phyloP scores from a whole-genome alignment of 2,888 invertebrate genomes.

The Plagodis dolabraria region DNA sequence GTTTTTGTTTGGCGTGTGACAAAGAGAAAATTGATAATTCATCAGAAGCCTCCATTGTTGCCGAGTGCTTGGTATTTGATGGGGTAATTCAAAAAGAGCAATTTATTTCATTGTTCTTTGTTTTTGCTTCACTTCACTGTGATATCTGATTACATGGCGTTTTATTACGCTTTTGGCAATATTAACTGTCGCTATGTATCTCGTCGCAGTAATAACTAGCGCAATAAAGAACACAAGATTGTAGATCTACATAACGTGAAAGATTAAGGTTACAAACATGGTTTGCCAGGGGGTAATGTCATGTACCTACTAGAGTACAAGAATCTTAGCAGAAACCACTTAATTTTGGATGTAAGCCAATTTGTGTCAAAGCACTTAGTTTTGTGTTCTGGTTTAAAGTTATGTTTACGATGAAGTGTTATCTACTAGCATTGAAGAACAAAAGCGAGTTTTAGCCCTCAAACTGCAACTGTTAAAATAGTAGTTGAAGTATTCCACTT shows the following conservation, averaged over 20 bases:
- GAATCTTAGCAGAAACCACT: no score
- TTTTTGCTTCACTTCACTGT: constrained; percentile 47
- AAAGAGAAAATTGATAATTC: constrained; percentile 80
- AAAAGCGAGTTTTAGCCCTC: no score
- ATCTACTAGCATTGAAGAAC: no score
- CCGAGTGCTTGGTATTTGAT: constrained; percentile 65
- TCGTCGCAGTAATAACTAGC: constrained; percentile 33
- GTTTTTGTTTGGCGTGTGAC: constrained; percentile 77
- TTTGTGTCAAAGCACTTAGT: no score
- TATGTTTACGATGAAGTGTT: no score
- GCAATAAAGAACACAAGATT: constrained; percentile 32
- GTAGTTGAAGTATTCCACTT: no score
- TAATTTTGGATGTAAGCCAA: no score
- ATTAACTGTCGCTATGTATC: constrained; percentile 40
- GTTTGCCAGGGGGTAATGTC: no score
- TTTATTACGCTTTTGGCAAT: constrained; percentile 40
- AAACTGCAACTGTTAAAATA: no score
- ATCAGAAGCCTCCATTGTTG: constrained; percentile 70
- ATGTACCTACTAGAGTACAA: no score
- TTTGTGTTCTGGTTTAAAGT: no score
- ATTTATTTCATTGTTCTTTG: constrained; percentile 66
- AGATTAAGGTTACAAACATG: constrained; percentile 28
- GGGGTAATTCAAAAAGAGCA: constrained; percentile 63
- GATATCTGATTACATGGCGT: constrained; percentile 38
- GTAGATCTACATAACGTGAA: constrained; percentile 33